Base-by-base conservation (phyloP, 2,888 invertebrate species). In the Gymnoscelis rufifasciata region DNA sequence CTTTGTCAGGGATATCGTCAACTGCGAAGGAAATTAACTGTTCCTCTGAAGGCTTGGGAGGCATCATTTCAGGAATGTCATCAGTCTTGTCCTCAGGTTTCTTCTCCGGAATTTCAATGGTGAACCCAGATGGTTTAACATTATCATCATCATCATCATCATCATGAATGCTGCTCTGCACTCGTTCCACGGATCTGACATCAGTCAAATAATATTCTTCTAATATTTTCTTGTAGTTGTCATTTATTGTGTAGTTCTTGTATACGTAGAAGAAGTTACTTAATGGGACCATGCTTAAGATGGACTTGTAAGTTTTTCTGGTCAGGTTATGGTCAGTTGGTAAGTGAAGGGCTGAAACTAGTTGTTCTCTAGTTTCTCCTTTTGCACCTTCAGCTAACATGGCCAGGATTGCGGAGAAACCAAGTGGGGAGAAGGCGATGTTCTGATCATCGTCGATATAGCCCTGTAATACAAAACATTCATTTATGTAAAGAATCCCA, bases 251-350 rank as follows among this genome's bases (percentile, higher is more conserved):
- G 62, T 91, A 90, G 59, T 92, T 92, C 60, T 91, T 91, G 68
- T 92, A 92, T 4, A 92, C 89, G 59, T 92, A 92, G 61, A 92
- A 90, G 83, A 90, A 92, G 59, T 91, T 92, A 64, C 91, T 91
- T 54, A 92, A 78, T 36, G 88, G 75, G 39, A 88, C 79, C 76
- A 90, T 82, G 38, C 27, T 42, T 36, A 50, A 36, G 5, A 90
- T 84, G 36, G 73, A 79, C 3, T 75, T 78, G 64, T 86, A 90
- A 5, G 86, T 84, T 47, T 78, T 80, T 55, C 90, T 78, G 2
- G 83, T 84, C 0, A 83, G 66, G 7, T 69, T 71, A 8, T 64
- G 78, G 49, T 91, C 89, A 48, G 83, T 71, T 7, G 92, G 92
- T 12, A 90, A 74, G 36, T 90, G 90, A 3, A 92, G 76, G 1